These are phyloP conservation scores for Meloidogyne chitwoodi DNA, from an alignment of 1,140 invertebrate genomes.

Conservation along the genomic window DNA sequence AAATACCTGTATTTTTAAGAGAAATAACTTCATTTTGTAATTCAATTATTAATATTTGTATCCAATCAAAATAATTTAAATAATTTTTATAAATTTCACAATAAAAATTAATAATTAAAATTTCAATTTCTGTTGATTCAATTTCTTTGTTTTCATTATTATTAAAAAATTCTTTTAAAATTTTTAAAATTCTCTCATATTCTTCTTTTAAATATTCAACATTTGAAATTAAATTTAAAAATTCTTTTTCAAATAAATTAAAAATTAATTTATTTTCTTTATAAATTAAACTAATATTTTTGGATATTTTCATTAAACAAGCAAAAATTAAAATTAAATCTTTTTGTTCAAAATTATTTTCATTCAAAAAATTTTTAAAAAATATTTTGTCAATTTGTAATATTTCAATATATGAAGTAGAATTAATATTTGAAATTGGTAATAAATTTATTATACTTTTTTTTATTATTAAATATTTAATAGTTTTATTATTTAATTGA, in stretches of 20 bases:
- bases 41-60: not conserved
- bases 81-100: not conserved
- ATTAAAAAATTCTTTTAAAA: not conserved
- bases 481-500: not conserved
- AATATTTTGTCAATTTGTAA: not conserved
- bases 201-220: not conserved
- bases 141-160: not conserved
- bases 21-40: not conserved
- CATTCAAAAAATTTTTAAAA: not conserved
- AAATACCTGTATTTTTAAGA: not conserved
- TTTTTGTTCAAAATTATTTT: not conserved
- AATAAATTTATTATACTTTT: not conserved
- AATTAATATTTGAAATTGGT: not conserved
- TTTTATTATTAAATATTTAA: not conserved
- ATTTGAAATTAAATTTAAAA: not conserved
- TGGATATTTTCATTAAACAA: not conserved
- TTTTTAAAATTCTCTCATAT: not conserved
- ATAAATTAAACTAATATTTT: not conserved
- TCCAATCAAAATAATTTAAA: not conserved
- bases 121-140: not conserved
- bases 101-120: not conserved
- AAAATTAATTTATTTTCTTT: not conserved
- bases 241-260: not conserved
- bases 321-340: not conserved
- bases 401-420: not conserved